A percentile compares a stretch with the other conserved stretches of the same genome.
These are phyloP conservation scores for Proctacanthus coquilletti DNA, from an alignment of 1,140 invertebrate species.

Conservation along the genomic window DNA sequence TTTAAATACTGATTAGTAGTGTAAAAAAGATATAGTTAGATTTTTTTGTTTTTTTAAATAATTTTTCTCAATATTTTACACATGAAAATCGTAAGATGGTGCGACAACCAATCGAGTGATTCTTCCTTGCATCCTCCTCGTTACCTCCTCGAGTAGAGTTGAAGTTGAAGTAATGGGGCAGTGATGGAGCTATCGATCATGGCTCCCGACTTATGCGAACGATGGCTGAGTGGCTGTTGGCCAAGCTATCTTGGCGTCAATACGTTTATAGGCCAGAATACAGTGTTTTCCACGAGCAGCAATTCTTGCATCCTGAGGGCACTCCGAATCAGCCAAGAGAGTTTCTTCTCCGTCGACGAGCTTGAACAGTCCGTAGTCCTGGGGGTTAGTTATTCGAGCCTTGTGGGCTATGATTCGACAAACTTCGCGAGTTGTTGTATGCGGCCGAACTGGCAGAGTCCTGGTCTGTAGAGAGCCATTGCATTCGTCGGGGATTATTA, in stretches of 20 bases:
- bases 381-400: constrained; percentile 84
- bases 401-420: constrained; percentile 87
- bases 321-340: constrained; percentile 70
- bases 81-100: no score
- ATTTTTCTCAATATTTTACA: no score
- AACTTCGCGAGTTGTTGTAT: constrained; percentile 80
- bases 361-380: constrained; percentile 90
- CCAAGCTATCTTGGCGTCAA: constrained; percentile 94
- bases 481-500: constrained; percentile 82
- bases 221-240: constrained; percentile 36
- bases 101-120: no score
- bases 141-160: no score
- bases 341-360: constrained; percentile 84
- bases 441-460: constrained; percentile 77
- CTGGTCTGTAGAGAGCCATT: constrained; percentile 80
- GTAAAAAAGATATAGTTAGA: no score
- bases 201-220: constrained; percentile 1
- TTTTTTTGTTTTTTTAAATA: no score
- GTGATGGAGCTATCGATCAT: no score
- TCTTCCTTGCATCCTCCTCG: no score
- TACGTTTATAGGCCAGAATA: constrained; percentile 85
- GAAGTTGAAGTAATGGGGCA: no score
- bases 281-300: constrained; percentile 59
- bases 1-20: no score
- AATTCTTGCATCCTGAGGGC: constrained; percentile 71